Evolutionary conservation across 2,797 vertebrate species (phyloP).

Genomic region (Oceanodroma leucorhoa): DNA sequence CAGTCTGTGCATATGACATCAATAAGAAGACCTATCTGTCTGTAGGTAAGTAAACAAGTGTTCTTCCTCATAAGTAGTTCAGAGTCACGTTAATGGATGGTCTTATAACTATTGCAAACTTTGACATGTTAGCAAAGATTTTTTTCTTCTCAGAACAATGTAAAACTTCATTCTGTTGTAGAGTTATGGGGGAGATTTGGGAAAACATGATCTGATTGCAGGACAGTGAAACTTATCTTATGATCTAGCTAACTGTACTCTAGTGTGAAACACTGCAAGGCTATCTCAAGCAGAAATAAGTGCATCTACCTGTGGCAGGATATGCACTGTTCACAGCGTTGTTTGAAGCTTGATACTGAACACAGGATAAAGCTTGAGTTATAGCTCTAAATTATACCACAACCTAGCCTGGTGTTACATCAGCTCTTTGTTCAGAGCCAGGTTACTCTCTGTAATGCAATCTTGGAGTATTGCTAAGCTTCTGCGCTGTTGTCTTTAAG

Average conservation of each 20-base stretch:
- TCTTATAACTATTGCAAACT: neutral
- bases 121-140: neutral
- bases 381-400: neutral
- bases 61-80: neutral
- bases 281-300: neutral
- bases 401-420: neutral
- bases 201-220: neutral
- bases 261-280: neutral
- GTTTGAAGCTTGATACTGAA: neutral
- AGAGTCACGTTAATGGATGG: neutral
- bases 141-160: neutral
- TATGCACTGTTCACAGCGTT: neutral
- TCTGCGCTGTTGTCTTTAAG: neutral
- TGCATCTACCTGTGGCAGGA: neutral
- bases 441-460: neutral
- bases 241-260: neutral
- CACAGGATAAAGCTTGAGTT: neutral
- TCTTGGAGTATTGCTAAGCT: neutral
- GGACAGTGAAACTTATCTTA: neutral
- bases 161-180: neutral
- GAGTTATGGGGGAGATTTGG: neutral
- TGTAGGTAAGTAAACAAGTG: conserved; percentile 83
- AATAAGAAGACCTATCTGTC: conserved; percentile 20
- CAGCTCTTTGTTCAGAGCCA: neutral
- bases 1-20: conserved; percentile 79